Evolutionary conservation across 2,113 vertebrate genomes (phyloP), one percentile per base, ranked within the genome.

Genomic region (Tapirus terrestris): DNA sequence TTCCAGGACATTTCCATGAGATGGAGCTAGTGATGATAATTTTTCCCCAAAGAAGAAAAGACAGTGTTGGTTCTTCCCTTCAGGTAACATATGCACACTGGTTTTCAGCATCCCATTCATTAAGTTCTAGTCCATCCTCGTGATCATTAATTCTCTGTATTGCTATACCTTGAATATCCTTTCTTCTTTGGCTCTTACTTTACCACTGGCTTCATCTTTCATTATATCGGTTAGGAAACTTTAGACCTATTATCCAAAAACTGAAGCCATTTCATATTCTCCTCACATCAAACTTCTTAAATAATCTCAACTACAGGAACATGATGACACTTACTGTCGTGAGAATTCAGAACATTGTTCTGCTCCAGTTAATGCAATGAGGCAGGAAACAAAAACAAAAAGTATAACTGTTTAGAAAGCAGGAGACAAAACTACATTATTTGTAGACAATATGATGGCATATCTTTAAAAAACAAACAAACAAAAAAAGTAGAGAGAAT

Each of bases 131-230:
- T 65, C 33, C 8, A 48, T 63, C 53, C 63, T 82, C 20, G 11
- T 56, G 67, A 43, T 39, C 31, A n/a, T 53, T 67, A 84, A 67
- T 31, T 91, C 21, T 94, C 68, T 16, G 16, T 20, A n/a, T 89
- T 84, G 75, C 12, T 63, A 33, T 13, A 73, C n/a, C 11, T 23
- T 75, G 29, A 76, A 72, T 61, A 83, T 68, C 21, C 29, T 67
- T 96, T 95, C 56, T 96, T 80, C 51, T 84, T 89, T 80, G 43
- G 72, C 39, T 87, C 83, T 91, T 61, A 83, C 10, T 56, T 89
- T 73, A 84, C 56, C 39, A 89, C 14, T 61, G 72, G 8, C 94
- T 89, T 81, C 65, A 89, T 60, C 56, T 93, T 73, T 89, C 70
- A 65, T 48, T 92, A 36, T 33, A 89, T n/a, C 21, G 51, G 27